Base-by-base conservation (phyloP, 2,113 vertebrate species). In the Azemiops feae region DNA sequence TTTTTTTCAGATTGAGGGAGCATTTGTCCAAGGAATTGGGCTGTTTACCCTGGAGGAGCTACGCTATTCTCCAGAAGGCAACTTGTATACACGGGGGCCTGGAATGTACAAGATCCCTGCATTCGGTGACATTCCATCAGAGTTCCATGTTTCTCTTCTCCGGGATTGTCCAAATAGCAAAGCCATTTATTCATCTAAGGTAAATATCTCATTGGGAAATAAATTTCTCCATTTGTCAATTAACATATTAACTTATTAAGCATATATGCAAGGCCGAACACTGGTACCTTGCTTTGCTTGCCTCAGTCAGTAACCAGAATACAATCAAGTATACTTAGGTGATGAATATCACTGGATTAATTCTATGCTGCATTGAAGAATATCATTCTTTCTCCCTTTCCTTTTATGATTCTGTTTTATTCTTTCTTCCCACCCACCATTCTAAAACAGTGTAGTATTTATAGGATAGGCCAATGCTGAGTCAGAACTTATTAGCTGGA, bases 21-120 rank as follows among this genome's bases (percentile, higher is more conserved):
- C 95, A 0, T 99, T 99, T 96, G 97, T 99, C 91, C 99, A 99
- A 97, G 99, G 99, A 50, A 95, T 99, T 50, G 99, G 99, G 50
- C 98, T 99, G 93, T 99, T 99, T 96, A 99, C 99, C 8, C 95
- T 99, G 96, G 99, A 99, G 97, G 98, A 99, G 95, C 96, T 99
- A 11, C 98, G 98, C 52, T 99, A 99, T 85, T 99, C 99, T 0
- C 98, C 99, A 0, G 95, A 98, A 22, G 99, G 99, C 0, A 97
- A 97, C 93, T 96, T 99, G 89, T 98, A 98, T 60, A 99, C 98
- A 2, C 98, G 98, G 0, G 99, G 99, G n/a, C 99, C 99, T 7
- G 98, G 99, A 25, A 98, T 98, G 94, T 99, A 99, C 95, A 99
- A 99, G 97, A 99, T 99, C 91, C 99, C 99, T 0, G 98, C 98